These are phyloP conservation scores for Amblyornis subalaris DNA, from an alignment of 2,113 vertebrate species.

Conservation along the genomic window DNA sequence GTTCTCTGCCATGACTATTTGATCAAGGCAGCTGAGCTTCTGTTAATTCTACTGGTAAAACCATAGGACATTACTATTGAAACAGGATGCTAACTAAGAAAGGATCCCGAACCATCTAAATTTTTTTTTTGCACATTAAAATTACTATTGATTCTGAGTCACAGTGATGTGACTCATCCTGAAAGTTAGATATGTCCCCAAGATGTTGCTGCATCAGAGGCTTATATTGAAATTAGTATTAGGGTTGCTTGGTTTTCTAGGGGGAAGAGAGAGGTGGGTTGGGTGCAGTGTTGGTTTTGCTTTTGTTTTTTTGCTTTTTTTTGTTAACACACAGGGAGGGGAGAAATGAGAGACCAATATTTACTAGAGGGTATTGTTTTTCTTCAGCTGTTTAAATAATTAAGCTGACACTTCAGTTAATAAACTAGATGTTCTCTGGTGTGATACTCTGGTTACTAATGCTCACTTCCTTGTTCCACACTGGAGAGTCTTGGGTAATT, in stretches of 20 bases:
- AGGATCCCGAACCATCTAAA: not conserved
- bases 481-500: not conserved
- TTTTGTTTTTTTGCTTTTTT: not conserved
- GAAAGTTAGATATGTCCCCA: not conserved
- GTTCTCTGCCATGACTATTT: not conserved
- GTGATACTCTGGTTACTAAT: not conserved
- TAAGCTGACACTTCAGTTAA: not conserved
- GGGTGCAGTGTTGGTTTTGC: not conserved
- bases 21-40: not conserved
- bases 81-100: not conserved
- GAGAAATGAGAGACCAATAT: not conserved
- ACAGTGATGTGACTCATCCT: constrained; percentile 32
- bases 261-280: not conserved
- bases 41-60: not conserved
- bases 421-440: not conserved
- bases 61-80: not conserved
- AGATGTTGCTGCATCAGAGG: not conserved
- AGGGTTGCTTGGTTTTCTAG: not conserved
- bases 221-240: not conserved
- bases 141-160: constrained; percentile 51
- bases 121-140: constrained; percentile 2
- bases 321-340: not conserved
- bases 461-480: not conserved
- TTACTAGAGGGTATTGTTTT: not conserved
- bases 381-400: not conserved